phyloP scores from a whole-genome alignment of 2,888 invertebrate species.

The Conus canariensis region DNA sequence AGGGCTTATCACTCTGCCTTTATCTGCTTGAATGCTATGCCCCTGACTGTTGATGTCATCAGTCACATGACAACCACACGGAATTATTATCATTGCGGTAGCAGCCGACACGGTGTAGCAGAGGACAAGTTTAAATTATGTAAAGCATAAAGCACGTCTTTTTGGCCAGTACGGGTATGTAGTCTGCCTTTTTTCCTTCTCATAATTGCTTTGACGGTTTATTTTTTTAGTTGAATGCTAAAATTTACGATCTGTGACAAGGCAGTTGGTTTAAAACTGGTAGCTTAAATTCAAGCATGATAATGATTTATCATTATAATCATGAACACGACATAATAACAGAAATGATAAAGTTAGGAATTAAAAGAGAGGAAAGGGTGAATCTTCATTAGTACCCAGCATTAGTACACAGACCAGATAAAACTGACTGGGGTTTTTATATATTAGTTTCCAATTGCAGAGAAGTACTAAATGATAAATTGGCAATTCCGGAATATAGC shows the following conservation, averaged over 20 bases:
- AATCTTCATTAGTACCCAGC: too few species aligned
- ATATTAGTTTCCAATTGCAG: too few species aligned
- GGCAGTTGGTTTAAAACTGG: neutral
- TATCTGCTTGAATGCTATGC: neutral
- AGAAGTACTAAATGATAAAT: too few species aligned
- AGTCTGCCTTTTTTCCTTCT: neutral
- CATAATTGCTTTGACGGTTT: neutral
- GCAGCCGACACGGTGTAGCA: neutral
- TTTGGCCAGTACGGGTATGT: neutral
- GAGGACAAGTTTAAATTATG: neutral
- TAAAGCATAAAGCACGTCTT: neutral
- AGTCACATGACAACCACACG: constrained; percentile 44
- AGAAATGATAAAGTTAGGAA: too few species aligned
- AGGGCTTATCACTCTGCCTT: neutral
- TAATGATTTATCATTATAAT: too few species aligned
- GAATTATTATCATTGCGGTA: constrained; percentile 25
- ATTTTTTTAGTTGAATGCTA: neutral
- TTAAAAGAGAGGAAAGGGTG: too few species aligned
- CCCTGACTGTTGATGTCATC: constrained; percentile 30
- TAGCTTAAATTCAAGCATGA: too few species aligned
- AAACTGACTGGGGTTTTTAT: too few species aligned
- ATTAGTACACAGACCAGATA: too few species aligned
- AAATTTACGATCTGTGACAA: neutral
- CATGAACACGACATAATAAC: too few species aligned
- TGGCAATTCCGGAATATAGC: too few species aligned